A percentile compares a stretch with the other conserved stretches of the same genome.
Evolutionary conservation across 2,797 vertebrate genomes (phyloP).

Genomic region (Myotis planiceps): DNA sequence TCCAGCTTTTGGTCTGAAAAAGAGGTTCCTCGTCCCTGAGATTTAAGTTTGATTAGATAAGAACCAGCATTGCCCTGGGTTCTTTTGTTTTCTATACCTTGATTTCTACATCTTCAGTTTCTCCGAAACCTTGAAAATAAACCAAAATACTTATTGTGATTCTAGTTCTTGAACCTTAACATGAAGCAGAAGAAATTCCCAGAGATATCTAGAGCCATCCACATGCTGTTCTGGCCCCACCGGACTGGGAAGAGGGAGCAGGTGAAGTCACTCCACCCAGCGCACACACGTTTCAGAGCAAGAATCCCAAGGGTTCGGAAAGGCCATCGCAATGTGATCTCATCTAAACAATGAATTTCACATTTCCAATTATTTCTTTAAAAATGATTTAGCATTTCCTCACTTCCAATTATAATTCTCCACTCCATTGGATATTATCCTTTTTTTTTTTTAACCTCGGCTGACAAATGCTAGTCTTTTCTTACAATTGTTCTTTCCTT

Average conservation of each 20-base stretch:
- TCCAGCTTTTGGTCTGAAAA: background rate
- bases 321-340: background rate
- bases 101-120: background rate
- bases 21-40: too few species aligned
- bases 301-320: background rate
- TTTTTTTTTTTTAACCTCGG: background rate
- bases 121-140: slow-evolving; percentile 10
- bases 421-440: background rate
- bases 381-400: background rate
- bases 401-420: background rate
- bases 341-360: background rate
- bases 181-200: background rate
- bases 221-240: background rate
- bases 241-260: background rate
- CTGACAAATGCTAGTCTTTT: background rate
- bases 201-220: background rate
- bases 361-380: background rate
- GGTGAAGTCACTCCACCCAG: background rate
- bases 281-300: background rate
- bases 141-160: background rate
- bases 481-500: background rate
- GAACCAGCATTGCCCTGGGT: background rate
- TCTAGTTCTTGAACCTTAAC: background rate
- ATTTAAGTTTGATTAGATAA: background rate
- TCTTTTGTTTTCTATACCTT: background rate